A percentile compares a stretch with the other conserved stretches of the same genome.
Conservation (phyloP, 2,113 vertebrate genomes). For the Lophius piscatorius region DNA sequence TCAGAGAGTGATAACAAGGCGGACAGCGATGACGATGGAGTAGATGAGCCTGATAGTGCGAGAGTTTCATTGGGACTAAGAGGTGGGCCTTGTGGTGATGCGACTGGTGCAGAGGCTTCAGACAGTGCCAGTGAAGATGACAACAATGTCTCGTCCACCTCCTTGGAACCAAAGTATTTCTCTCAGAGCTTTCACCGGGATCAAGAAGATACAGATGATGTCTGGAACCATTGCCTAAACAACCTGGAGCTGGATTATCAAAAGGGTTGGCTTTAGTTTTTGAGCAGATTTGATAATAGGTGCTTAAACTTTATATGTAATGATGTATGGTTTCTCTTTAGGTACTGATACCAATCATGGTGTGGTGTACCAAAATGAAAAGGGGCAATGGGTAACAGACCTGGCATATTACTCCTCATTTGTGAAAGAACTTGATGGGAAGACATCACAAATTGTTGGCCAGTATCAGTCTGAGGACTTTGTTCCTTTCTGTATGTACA, state of each 20-base stretch:
- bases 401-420: constrained; percentile 94
- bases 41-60: constrained; percentile 52
- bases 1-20: constrained; percentile 16
- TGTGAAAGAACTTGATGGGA: constrained; percentile 83
- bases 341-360: constrained; percentile 73
- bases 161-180: constrained; percentile 81
- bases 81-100: constrained; percentile 63
- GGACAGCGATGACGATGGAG: constrained; percentile 36
- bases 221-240: constrained; percentile 71
- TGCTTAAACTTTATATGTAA: too few relatives aligned
- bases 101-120: constrained; percentile 39
- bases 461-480: constrained; percentile 85
- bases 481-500: constrained; percentile 84
- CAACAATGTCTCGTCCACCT: constrained; percentile 45
- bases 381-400: constrained; percentile 96
- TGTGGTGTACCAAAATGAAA: constrained; percentile 94
- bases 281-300: background rate
- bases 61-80: constrained; percentile 45
- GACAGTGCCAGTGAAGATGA: constrained; percentile 52
- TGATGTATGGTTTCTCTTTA: too few relatives aligned
- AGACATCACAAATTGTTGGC: constrained; percentile 48
- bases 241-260: constrained; percentile 64
- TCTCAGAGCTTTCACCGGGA: constrained; percentile 78
- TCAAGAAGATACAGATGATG: constrained; percentile 62
- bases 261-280: constrained; percentile 59